phyloP scores from a whole-genome alignment of 2,113 vertebrate species.

The Herpetotheres cachinnans region DNA sequence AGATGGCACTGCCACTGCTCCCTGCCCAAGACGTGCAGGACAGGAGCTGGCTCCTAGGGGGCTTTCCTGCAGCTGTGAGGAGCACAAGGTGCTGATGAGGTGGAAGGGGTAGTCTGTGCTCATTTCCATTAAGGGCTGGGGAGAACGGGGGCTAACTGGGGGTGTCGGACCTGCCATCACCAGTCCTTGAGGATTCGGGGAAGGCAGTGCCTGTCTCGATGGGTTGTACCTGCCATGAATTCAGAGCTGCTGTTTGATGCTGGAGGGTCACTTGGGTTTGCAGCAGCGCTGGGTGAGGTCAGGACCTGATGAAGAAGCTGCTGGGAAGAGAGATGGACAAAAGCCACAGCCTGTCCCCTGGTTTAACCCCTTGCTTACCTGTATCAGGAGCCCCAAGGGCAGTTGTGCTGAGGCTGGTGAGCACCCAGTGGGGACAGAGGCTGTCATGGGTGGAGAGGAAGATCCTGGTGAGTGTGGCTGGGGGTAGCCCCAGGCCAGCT shows the following conservation, averaged over 20 bases:
- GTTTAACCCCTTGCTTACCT: neutral
- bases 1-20: neutral
- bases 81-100: neutral
- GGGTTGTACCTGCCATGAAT: neutral
- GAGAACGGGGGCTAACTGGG: accelerated
- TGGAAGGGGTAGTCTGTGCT: accelerated
- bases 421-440: neutral
- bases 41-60: neutral
- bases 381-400: neutral
- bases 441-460: neutral
- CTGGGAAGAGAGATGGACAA: neutral
- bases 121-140: accelerated
- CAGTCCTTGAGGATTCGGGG: accelerated
- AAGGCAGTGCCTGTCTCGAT: neutral
- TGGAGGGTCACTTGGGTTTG: neutral
- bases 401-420: neutral
- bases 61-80: neutral
- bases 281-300: neutral
- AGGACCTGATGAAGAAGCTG: neutral
- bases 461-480: neutral
- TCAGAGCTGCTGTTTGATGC: neutral
- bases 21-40: neutral
- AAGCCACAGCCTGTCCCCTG: neutral
- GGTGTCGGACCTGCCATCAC: neutral
- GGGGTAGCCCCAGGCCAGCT: neutral